phyloP scores from a whole-genome alignment of 2,888 invertebrate species.

The Rhopalosiphum nymphaeae region DNA sequence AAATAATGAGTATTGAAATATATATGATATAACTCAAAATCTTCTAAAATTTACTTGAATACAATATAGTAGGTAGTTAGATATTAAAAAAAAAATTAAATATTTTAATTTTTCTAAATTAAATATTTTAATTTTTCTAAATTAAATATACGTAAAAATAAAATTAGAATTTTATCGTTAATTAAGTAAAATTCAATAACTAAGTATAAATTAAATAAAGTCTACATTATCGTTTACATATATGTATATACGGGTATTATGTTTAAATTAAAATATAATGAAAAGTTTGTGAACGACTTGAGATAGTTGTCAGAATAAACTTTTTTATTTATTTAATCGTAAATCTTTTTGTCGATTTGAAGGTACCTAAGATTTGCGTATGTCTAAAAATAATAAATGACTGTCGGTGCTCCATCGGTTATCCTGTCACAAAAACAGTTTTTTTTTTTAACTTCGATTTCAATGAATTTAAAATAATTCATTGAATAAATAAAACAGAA shows the following conservation, averaged over 20 bases:
- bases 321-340: conserved; percentile 53
- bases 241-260: neutral
- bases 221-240: neutral
- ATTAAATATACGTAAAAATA: neutral
- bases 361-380: conserved; percentile 48
- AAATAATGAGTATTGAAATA: neutral
- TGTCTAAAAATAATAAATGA: conserved; percentile 62
- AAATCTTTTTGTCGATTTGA: conserved; percentile 57
- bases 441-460: conserved; percentile 38
- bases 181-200: neutral
- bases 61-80: neutral
- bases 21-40: neutral
- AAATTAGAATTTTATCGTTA: neutral
- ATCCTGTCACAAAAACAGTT: conserved; percentile 54
- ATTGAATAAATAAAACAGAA: neutral
- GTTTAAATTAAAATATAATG: neutral
- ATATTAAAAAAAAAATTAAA: neutral
- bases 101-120: neutral
- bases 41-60: neutral
- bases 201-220: neutral
- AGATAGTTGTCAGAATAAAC: conserved; percentile 32
- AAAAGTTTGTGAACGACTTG: neutral
- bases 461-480: conserved; percentile 29
- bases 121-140: neutral
- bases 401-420: conserved; percentile 44